Conservation (phyloP, 2,113 vertebrate species). For the Galeopterus variegatus region DNA sequence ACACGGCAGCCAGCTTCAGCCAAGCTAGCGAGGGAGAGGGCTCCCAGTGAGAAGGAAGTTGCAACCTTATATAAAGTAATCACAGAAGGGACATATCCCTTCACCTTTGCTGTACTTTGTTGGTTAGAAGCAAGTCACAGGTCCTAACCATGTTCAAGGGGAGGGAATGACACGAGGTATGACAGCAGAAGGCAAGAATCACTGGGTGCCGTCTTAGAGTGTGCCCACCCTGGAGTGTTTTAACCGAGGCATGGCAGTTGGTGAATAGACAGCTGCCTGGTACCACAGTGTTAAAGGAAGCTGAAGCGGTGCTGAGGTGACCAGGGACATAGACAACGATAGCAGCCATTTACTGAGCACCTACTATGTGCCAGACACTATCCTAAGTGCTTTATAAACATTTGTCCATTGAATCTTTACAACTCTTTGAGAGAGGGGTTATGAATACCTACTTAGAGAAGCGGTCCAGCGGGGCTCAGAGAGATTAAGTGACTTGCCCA, state of each 20-base stretch:
- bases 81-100: background rate
- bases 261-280: background rate
- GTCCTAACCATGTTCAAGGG: background rate
- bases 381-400: background rate
- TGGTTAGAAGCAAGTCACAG: background rate
- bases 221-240: background rate
- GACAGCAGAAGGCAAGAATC: background rate
- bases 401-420: background rate
- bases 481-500: background rate
- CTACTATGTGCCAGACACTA: background rate
- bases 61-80: rapidly evolving
- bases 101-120: background rate
- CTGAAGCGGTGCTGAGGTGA: background rate
- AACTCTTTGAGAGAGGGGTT: background rate
- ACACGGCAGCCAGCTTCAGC: rapidly evolving
- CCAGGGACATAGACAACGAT: background rate
- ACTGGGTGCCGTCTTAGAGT: rapidly evolving
- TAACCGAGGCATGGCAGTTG: background rate
- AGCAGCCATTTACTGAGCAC: rapidly evolving
- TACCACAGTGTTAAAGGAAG: background rate
- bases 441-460: background rate
- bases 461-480: background rate
- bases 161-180: background rate
- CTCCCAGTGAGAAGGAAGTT: background rate
- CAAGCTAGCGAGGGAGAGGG: background rate